These are phyloP conservation scores for Epinephelus awoara DNA, from an alignment of 2,797 vertebrate species.

Conservation along the genomic window DNA sequence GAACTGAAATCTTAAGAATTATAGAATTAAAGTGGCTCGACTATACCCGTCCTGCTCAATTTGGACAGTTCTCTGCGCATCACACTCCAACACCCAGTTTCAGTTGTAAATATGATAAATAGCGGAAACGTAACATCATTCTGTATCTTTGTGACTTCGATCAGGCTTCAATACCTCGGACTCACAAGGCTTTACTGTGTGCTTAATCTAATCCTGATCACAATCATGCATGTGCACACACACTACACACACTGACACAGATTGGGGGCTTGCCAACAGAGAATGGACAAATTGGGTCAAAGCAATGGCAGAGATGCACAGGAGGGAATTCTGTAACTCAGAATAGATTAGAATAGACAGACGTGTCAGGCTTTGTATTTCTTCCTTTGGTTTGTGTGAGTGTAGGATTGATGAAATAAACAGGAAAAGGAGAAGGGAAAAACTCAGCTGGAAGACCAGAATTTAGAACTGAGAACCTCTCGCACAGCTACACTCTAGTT, in stretches of 20 bases:
- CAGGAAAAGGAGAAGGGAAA: not conserved
- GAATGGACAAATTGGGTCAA: constrained; percentile 65
- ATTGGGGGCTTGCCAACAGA: constrained; percentile 3
- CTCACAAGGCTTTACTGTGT: constrained; percentile 2
- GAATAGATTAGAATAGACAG: constrained; percentile 59
- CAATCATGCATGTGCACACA: not conserved
- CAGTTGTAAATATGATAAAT: too few relatives aligned
- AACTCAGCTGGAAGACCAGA: not conserved
- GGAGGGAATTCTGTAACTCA: constrained; percentile 55
- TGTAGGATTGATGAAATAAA: not conserved
- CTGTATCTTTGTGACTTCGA: not conserved
- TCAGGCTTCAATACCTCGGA: not conserved
- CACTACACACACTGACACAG: not conserved
- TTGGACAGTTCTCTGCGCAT: too few relatives aligned
- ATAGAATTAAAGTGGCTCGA: too few relatives aligned
- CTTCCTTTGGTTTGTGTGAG: not conserved
- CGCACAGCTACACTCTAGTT: not conserved
- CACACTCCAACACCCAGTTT: too few relatives aligned
- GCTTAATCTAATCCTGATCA: not conserved
- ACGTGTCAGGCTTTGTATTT: not conserved
- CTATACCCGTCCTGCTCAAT: too few relatives aligned
- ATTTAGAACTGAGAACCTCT: not conserved
- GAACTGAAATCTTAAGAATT: too few relatives aligned
- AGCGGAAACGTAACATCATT: not conserved
- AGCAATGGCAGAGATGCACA: constrained; percentile 38